Evolutionary conservation across 2,797 vertebrate species (phyloP).

Genomic region (Malurus splendens): DNA sequence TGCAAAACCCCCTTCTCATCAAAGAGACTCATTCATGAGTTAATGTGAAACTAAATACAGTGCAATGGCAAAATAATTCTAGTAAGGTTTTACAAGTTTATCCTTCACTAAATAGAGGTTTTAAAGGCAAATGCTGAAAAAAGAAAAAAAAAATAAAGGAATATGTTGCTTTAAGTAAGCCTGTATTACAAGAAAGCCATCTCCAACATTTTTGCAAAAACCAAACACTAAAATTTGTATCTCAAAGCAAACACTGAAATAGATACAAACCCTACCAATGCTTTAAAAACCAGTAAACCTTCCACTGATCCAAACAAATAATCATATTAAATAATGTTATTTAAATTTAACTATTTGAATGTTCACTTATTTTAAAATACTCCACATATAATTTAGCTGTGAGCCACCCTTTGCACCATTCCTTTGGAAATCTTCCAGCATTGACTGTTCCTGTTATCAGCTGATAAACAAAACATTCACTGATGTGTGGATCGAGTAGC

Average conservation of each 20-base stretch:
- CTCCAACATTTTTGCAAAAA: not conserved
- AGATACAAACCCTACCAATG: not conserved
- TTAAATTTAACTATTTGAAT: not conserved
- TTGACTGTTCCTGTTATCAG: not conserved
- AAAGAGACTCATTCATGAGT: not conserved
- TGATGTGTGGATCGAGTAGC: not conserved
- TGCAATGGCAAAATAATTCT: not conserved
- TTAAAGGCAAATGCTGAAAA: not conserved
- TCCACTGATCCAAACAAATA: not conserved
- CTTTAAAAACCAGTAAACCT: not conserved
- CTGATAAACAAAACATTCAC: not conserved
- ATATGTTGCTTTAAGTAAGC: not conserved
- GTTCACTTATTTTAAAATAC: not conserved
- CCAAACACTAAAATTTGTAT: not conserved
- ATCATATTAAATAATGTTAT: not conserved
- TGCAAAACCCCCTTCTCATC: not conserved
- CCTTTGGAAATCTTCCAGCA: not conserved
- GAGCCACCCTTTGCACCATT: not conserved
- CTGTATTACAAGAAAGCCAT: not conserved
- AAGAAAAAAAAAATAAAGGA: not conserved
- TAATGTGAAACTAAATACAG: not conserved
- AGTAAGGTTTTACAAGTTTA: not conserved
- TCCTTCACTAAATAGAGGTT: not conserved
- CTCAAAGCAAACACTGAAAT: not conserved
- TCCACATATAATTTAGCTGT: not conserved